Conservation (phyloP, 1,140 invertebrate species). For the Pogonus chalceus region DNA sequence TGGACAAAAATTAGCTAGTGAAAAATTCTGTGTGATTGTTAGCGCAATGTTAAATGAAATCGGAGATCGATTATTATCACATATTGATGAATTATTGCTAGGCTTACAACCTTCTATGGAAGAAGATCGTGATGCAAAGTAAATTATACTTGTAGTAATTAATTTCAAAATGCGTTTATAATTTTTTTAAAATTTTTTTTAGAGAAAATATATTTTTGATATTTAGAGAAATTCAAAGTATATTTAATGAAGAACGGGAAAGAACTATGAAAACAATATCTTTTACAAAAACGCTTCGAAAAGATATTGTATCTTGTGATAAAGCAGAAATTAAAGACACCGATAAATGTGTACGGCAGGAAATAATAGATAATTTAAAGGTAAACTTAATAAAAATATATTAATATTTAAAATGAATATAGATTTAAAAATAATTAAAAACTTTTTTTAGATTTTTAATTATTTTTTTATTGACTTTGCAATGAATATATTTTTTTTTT, state of each 20-base stretch:
- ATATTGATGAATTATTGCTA: slow-evolving; percentile 38
- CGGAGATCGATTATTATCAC: slow-evolving; percentile 39
- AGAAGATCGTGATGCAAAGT: slow-evolving; percentile 26
- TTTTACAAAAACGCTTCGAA: slow-evolving; percentile 66
- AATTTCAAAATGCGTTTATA: background rate
- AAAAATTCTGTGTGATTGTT: slow-evolving; percentile 53
- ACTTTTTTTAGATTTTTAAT: background rate
- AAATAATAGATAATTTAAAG: slow-evolving; percentile 51
- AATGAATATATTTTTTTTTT: slow-evolving; percentile 13
- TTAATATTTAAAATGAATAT: too few species aligned
- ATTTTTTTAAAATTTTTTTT: slow-evolving; percentile 3
- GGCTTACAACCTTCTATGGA: slow-evolving; percentile 20
- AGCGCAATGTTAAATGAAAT: slow-evolving; percentile 41
- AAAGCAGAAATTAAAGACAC: slow-evolving; percentile 26
- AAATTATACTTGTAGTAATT: slow-evolving; percentile 12
- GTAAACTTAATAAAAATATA: slow-evolving; percentile 31
- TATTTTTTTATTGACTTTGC: background rate
- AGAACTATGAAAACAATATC: slow-evolving; percentile 64
- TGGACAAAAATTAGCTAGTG: slow-evolving; percentile 53
- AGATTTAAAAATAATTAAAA: too few species aligned
- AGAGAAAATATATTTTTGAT: slow-evolving; percentile 53
- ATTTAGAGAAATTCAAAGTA: slow-evolving; percentile 65
- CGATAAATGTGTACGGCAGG: slow-evolving; percentile 41
- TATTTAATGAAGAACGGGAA: slow-evolving; percentile 72
- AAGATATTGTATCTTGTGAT: slow-evolving; percentile 52